Conservation (phyloP, 2,113 vertebrate genomes). For the Caranx ignobilis region DNA sequence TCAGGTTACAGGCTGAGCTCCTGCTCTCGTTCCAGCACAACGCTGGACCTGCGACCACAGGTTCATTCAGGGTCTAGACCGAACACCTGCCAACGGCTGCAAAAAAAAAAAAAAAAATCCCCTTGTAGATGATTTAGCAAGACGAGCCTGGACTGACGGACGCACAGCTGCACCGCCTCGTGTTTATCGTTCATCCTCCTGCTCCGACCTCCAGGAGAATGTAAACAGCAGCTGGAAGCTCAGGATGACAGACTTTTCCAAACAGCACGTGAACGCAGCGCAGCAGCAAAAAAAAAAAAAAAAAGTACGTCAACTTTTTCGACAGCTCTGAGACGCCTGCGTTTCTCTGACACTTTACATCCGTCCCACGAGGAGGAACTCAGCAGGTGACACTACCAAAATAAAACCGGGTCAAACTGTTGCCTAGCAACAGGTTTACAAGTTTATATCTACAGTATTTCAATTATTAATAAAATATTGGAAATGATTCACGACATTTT, state of each 20-base stretch:
- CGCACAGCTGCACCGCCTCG: constrained; percentile 50
- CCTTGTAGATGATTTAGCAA: background rate
- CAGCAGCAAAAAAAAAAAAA: background rate
- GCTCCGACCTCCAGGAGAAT: constrained; percentile 41
- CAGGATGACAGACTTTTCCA: constrained; percentile 5
- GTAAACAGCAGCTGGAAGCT: constrained; percentile 44
- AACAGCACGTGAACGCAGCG: constrained; percentile 7
- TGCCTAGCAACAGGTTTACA: background rate
- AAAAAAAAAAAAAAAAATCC: background rate
- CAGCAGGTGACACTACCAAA: background rate
- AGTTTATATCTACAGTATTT: background rate
- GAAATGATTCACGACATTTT: no score
- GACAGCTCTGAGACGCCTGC: no score
- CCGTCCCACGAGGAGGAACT: background rate
- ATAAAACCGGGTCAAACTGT: background rate
- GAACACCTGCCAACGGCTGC: background rate
- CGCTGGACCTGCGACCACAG: no score
- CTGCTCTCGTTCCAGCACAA: no score
- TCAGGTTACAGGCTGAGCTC: constrained; percentile 43
- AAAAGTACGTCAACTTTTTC: background rate
- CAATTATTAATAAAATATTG: background rate
- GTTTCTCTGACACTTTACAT: constrained; percentile 4
- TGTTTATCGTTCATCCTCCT: constrained; percentile 50
- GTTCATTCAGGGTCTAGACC: background rate
- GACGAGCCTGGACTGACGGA: background rate